A percentile compares a stretch with the other conserved stretches of the same genome.
phyloP scores from a whole-genome alignment of 2,797 vertebrate species.

The Anniella stebbinsi region DNA sequence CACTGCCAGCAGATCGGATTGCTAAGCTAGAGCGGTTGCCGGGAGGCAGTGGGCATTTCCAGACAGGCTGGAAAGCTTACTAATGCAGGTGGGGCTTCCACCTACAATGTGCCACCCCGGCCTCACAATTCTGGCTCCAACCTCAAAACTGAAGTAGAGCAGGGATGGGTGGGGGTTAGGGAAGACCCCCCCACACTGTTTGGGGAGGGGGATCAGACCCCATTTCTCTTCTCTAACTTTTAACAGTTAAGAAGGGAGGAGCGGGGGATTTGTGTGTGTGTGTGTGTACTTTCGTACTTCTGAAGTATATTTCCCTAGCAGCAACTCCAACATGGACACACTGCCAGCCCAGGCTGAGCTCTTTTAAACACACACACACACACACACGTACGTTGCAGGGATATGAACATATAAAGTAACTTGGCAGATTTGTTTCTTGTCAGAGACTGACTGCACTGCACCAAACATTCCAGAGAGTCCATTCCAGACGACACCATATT shows the following conservation, averaged over 20 bases:
- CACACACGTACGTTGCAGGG: conserved; percentile 59
- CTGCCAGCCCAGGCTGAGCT: conserved; percentile 66
- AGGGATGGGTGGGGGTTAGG: background rate
- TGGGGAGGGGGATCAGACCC: background rate
- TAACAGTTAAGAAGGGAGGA: conserved; percentile 27
- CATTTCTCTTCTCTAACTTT: background rate
- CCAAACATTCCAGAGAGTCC: background rate
- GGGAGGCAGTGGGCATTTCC: conserved; percentile 71
- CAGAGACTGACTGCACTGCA: background rate
- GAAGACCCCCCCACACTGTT: background rate
- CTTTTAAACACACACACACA: conserved; percentile 68
- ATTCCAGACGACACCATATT: conserved; percentile 37
- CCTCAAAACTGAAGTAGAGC: conserved; percentile 11
- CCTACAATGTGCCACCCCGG: conserved; percentile 36
- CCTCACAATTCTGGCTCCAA: conserved; percentile 46
- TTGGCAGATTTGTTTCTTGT: conserved; percentile 66
- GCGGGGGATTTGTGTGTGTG: conserved; percentile 36
- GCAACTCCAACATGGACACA: conserved; percentile 56
- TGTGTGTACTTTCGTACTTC: conserved; percentile 61
- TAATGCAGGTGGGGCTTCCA: conserved; percentile 14
- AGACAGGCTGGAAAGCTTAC: conserved; percentile 68
- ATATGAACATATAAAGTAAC: conserved; percentile 69
- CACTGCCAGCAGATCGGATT: conserved; percentile 59
- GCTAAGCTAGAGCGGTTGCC: conserved; percentile 38
- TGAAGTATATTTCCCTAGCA: conserved; percentile 60